phyloP scores from a whole-genome alignment of 2,888 invertebrate species.

The Rhingia campestris region DNA sequence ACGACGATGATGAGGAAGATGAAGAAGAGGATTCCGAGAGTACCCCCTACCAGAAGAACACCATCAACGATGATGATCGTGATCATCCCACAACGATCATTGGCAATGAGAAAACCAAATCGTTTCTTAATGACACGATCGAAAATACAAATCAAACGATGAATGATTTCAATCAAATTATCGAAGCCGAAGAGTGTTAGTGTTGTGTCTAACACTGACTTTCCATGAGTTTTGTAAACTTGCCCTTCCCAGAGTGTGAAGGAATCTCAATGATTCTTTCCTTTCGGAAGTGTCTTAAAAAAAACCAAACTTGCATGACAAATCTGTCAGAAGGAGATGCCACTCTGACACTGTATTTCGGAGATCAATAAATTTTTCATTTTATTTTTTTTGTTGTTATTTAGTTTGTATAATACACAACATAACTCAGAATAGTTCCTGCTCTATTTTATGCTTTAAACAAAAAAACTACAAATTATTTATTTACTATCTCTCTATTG shows the following conservation, averaged over 20 bases:
- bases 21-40: conserved; percentile 51
- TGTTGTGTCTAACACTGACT: neutral
- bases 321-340: conserved; percentile 15
- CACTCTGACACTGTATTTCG: conserved; percentile 18
- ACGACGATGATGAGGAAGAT: conserved; percentile 27
- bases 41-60: conserved; percentile 42
- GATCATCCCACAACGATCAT: conserved; percentile 43
- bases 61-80: conserved; percentile 68
- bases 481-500: neutral
- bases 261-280: neutral
- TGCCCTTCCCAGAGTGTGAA: too few species aligned
- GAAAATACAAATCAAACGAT: conserved; percentile 46
- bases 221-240: neutral
- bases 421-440: conserved; percentile 57
- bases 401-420: conserved; percentile 62
- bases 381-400: conserved; percentile 53
- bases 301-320: neutral
- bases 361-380: neutral
- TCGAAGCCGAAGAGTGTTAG: conserved; percentile 64
- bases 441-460: conserved; percentile 28
- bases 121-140: conserved; percentile 43
- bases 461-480: neutral
- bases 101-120: conserved; percentile 50
- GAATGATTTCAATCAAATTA: conserved; percentile 52
- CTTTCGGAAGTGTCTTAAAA: neutral